Base-by-base conservation (phyloP, 1,140 invertebrate genomes). In the Globodera rostochiensis region DNA sequence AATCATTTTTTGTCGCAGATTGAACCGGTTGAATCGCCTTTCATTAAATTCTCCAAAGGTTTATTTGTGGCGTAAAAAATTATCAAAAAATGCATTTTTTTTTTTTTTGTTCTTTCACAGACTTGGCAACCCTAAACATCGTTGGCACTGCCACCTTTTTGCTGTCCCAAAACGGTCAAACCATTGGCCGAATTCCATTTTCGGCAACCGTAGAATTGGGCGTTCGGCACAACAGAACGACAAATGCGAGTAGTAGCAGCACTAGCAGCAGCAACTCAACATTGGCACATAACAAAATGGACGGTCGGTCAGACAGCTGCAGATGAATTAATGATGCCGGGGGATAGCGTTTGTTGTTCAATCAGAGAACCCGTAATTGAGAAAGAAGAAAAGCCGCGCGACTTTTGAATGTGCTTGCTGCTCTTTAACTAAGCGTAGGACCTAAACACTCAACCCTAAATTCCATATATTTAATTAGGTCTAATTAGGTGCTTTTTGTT, bases 171-270 rank as follows among this genome's bases (percentile, higher is more conserved):
- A 67, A 73, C 19, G 53, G 66, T 15, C 78, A 86, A 57, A 45
- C 73, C 13, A 87, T 86, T 45, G 85, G 84, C 11, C 84, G 79
- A 77, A 87, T 86, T 49, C 85, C 85, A 8, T 86, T 86, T 73
- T 69, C 79, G 46, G 77, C 81, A 19, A 78, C 64, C 15, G 73
- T 84, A n/a, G 45, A 81, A 69, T 74, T 80, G 49, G 25, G 50
- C 46, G 67, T 53, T 11, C 36, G 15, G 19, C 21, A 80, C n/a
- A 8, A 46, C 47, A 45, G 57, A 36, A 74, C 49, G 67, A 45
- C 67, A 70, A 36, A 49, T 79, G 11, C 9, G 53, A 13, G 46
- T 11, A 36, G 9, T n/a, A 60, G 36, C 49, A 11, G 25, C 77
- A 47, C 74, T 13, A 80, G 11, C 53, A 45, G 6, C 60, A 79